These are phyloP conservation scores for Tribolium freemani DNA, from an alignment of 2,888 invertebrate genomes.

Conservation along the genomic window DNA sequence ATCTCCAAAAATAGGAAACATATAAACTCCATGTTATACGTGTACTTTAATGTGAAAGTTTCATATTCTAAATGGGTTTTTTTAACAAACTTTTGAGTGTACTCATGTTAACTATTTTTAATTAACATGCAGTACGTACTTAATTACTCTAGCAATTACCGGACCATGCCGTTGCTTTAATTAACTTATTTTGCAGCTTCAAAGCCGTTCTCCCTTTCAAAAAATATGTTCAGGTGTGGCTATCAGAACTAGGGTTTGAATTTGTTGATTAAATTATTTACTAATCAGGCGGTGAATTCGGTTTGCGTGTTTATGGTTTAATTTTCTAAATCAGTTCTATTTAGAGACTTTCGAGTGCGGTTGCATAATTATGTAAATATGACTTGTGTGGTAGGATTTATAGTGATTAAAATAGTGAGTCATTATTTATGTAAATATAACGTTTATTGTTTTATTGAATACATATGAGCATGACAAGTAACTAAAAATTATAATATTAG, in stretches of 20 bases:
- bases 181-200: too few relatives aligned
- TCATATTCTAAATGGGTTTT: too few relatives aligned
- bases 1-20: background rate
- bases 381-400: background rate
- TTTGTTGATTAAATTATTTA: background rate
- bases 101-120: too few relatives aligned
- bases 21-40: too few relatives aligned
- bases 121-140: too few relatives aligned
- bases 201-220: background rate
- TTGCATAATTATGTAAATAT: background rate
- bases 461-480: constrained; percentile 56
- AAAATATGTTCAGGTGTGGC: background rate
- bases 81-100: too few relatives aligned
- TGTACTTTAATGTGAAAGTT: too few relatives aligned
- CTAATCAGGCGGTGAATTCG: too few relatives aligned
- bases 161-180: too few relatives aligned
- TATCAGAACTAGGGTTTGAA: too few relatives aligned
- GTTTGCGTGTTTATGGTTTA: background rate
- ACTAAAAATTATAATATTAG: constrained; percentile 55
- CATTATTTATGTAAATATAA: constrained; percentile 57
- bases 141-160: too few relatives aligned
- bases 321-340: background rate
- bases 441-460: constrained; percentile 59
- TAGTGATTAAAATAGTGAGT: background rate
- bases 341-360: background rate